Evolutionary conservation across 1,140 invertebrate genomes (phyloP).

Genomic region (Meloidogyne chitwoodi): DNA sequence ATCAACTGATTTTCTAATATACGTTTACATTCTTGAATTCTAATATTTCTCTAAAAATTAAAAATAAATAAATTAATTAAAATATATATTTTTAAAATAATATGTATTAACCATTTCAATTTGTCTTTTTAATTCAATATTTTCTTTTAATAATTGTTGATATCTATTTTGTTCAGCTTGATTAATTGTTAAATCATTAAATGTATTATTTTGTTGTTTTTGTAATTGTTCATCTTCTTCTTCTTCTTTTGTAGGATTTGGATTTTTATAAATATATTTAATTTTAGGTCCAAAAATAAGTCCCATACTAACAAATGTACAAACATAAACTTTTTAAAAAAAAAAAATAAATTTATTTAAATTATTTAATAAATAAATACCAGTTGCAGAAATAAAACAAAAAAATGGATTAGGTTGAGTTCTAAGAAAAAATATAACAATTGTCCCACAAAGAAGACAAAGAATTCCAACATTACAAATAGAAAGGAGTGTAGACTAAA

Average conservation of each 20-base stretch:
- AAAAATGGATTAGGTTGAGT: slow-evolving; percentile 94
- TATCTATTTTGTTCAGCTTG: slow-evolving; percentile 80
- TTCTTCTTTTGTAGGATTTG: slow-evolving; percentile 39
- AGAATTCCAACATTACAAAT: slow-evolving; percentile 97
- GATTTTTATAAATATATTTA: slow-evolving; percentile 47
- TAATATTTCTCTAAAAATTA: slow-evolving; percentile 15
- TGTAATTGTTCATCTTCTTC: slow-evolving; percentile 61
- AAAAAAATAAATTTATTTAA: slow-evolving; percentile 20
- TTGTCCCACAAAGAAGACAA: slow-evolving; percentile 87
- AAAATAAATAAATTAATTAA: neutral
- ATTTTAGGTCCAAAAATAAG: slow-evolving; percentile 57
- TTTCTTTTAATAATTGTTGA: slow-evolving; percentile 85
- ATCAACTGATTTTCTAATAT: slow-evolving; percentile 16
- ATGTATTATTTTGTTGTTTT: slow-evolving; percentile 73
- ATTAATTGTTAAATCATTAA: slow-evolving; percentile 22
- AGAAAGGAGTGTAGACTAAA: slow-evolving; percentile 94
- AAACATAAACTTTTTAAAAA: slow-evolving; percentile 41
- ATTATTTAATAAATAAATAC: slow-evolving; percentile 63
- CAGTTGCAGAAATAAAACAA: slow-evolving; percentile 90
- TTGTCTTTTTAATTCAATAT: slow-evolving; percentile 88
- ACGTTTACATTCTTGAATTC: slow-evolving; percentile 19
- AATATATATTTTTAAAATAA: too few relatives aligned
- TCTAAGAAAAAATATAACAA: slow-evolving; percentile 87
- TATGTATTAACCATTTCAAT: slow-evolving; percentile 83
- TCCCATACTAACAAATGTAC: slow-evolving; percentile 68